Base-by-base conservation (phyloP, 2,888 invertebrate species). In the Chesias legatella region DNA sequence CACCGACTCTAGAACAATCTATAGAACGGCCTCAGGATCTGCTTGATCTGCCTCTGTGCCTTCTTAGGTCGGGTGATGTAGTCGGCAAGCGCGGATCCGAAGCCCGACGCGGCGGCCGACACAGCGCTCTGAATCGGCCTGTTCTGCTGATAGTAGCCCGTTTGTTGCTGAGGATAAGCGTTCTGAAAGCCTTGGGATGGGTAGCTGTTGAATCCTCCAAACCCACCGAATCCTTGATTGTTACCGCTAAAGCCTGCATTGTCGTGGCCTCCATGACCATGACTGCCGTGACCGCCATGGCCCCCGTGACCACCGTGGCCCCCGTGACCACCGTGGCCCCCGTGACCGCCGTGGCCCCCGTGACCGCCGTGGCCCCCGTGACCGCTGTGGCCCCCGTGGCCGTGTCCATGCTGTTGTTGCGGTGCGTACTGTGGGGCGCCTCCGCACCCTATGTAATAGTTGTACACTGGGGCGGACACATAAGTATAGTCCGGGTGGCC, bases 1-100 rank as follows among this genome's bases (percentile, higher is more conserved):
- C 13, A 17, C 11, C 48, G 35, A 20, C 35, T 35, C 74, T 51
- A 85, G 53, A 88, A 77, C 33, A 86, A 51, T 36, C 67, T 76
- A 48, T 84, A 81, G 31, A 85, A 59, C 2, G 86, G 88, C 40
- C 71, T 72, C 1, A 88, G 56, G 3, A 84, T 52, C 56, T 78
- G 74, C 46, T 81, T 80, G 32, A 85, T 69, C 43, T 82, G 70
- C 30, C 71, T 76, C 46, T 82, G 79, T 0, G 74, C 70, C 51
- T 76, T 79, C 47, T 67, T 73, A 1, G 84, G 84, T 30, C 75
- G 67, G 51, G 70, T 51, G 25, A 85, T 63, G 66, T 81, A 73
- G 49, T 86, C 88, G 8, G 89, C 88, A 4, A 90, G 65, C 1
- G 88, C 89, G 3, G 81, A 72, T 21, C 90, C 90, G 6, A 90